Evolutionary conservation across 2,113 vertebrate genomes (phyloP).

Genomic region (Neofelis nebulosa): DNA sequence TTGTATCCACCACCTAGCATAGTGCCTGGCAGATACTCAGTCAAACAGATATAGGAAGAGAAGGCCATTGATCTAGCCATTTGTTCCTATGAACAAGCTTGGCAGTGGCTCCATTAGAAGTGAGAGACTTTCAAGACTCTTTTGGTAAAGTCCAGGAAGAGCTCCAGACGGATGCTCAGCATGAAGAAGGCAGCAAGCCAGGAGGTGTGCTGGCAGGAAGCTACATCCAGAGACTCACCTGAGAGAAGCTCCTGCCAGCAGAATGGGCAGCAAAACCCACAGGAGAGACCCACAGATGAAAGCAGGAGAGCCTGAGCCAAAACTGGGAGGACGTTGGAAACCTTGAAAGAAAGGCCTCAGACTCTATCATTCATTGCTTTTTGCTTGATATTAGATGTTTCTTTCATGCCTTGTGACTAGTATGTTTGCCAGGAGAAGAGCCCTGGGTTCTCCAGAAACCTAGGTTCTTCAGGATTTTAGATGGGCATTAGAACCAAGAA

Average conservation of each 20-base stretch:
- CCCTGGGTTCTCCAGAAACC: not conserved
- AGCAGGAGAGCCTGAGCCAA: not conserved
- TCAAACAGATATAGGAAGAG: not conserved
- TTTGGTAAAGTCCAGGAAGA: not conserved
- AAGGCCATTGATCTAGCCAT: not conserved
- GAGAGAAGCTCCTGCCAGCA: not conserved
- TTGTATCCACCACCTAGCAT: not conserved
- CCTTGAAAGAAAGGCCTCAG: not conserved
- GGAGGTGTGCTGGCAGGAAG: not conserved
- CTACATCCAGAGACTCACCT: not conserved
- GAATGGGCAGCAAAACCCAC: not conserved
- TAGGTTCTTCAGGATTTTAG: not conserved
- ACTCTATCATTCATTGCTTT: not conserved
- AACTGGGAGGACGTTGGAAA: not conserved
- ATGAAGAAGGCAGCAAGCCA: not conserved
- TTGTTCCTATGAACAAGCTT: not conserved
- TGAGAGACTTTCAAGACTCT: not conserved
- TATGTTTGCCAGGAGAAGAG: not conserved
- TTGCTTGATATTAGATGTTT: not conserved
- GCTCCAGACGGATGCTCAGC: not conserved
- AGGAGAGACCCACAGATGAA: not conserved
- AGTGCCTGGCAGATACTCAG: constrained; percentile 13
- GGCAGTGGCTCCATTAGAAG: not conserved
- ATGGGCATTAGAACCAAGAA: not conserved
- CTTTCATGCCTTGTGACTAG: not conserved